phyloP scores from a whole-genome alignment of 2,888 invertebrate genomes.

The Drosophila imparisetae region DNA sequence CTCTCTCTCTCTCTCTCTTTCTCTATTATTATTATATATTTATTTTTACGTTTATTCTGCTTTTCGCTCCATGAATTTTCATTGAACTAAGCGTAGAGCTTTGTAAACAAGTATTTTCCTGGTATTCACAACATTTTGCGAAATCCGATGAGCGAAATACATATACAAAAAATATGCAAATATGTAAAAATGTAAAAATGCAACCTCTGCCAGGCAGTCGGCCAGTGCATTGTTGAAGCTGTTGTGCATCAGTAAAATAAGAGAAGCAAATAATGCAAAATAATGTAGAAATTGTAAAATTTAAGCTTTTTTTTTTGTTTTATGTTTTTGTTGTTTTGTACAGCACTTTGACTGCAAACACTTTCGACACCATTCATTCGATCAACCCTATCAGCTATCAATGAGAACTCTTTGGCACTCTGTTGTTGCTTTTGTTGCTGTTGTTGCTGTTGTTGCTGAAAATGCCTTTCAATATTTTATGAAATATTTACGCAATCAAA shows the following conservation, averaged over 20 bases:
- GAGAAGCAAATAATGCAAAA: constrained; percentile 59
- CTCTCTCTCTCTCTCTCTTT: not conserved
- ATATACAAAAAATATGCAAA: not conserved
- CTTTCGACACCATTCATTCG: constrained; percentile 26
- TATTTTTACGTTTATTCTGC: constrained; percentile 7
- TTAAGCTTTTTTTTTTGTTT: constrained; percentile 44
- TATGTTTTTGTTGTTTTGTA: not conserved
- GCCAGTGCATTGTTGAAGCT: constrained; percentile 37
- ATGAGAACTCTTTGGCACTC: constrained; percentile 21
- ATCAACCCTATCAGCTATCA: constrained; percentile 43
- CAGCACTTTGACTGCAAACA: constrained; percentile 45
- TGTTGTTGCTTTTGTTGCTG: not conserved
- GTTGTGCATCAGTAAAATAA: constrained; percentile 33
- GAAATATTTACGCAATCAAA: constrained; percentile 46
- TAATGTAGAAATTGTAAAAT: constrained; percentile 52
- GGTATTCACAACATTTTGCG: constrained; percentile 39
- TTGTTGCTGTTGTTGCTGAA: not conserved
- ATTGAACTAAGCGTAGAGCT: constrained; percentile 46
- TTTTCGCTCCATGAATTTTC: constrained; percentile 30
- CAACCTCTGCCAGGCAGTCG: constrained; percentile 25
- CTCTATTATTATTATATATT: constrained; percentile 5
- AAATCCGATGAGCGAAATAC: constrained; percentile 35
- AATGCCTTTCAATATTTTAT: constrained; percentile 46
- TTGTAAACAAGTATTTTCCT: constrained; percentile 55
- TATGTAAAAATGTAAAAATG: constrained; percentile 1